phyloP scores from a whole-genome alignment of 2,797 vertebrate species.

The Mus spretus region DNA sequence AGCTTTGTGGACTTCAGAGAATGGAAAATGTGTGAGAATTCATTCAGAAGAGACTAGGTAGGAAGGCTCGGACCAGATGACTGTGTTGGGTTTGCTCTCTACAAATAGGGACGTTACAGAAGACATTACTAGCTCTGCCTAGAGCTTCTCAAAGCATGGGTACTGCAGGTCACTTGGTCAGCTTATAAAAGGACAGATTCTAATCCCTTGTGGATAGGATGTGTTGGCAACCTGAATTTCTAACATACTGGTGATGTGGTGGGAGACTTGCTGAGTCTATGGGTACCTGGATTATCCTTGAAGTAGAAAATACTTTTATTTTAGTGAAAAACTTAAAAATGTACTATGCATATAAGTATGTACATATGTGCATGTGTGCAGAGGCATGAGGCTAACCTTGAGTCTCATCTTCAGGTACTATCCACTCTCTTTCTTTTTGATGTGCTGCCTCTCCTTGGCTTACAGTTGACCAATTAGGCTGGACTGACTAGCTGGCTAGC shows the following conservation, averaged over 20 bases:
- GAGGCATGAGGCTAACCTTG: neutral
- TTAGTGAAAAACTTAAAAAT: neutral
- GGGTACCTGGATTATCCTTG: neutral
- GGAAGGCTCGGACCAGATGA: neutral
- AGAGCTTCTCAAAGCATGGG: neutral
- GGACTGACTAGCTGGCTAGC: neutral
- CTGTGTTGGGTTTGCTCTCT: neutral
- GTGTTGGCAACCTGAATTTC: neutral
- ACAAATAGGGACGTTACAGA: neutral
- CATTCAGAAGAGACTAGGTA: neutral
- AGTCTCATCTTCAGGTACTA: neutral
- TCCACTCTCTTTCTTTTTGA: neutral
- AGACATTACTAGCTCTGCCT: neutral
- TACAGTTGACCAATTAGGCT: neutral
- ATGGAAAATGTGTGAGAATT: neutral
- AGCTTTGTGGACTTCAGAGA: neutral
- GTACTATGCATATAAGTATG: no score
- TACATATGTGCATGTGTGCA: neutral
- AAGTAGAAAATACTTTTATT: neutral
- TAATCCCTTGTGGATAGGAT: neutral
- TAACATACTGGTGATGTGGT: neutral
- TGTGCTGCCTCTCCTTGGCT: neutral
- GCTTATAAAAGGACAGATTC: constrained; percentile 25
- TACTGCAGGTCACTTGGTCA: neutral
- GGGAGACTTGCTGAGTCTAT: neutral